phyloP scores from a whole-genome alignment of 2,113 vertebrate species.

The Oryzias melastigma region DNA sequence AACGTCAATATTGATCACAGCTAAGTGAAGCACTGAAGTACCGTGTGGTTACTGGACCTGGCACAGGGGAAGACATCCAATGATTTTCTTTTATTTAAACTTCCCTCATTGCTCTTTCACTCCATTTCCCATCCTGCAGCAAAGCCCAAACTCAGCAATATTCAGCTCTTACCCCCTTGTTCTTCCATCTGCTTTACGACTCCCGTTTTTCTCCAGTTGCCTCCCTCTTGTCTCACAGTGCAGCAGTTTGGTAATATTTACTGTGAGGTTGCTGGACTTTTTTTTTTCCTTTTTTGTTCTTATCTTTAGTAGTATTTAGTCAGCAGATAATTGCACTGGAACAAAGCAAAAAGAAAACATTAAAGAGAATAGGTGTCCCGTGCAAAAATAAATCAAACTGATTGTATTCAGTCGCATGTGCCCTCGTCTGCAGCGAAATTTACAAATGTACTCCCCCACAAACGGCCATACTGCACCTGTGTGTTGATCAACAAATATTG shows the following conservation, averaged over 20 bases:
- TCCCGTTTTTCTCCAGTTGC: slow-evolving; percentile 42
- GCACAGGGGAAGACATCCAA: slow-evolving; percentile 40
- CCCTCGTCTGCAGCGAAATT: slow-evolving; percentile 12
- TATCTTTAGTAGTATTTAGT: slow-evolving; percentile 40
- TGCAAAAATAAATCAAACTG: slow-evolving; percentile 36
- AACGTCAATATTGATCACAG: slow-evolving; percentile 72
- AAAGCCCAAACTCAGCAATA: slow-evolving; percentile 56
- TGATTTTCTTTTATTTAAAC: slow-evolving; percentile 59
- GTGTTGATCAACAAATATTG: slow-evolving; percentile 71
- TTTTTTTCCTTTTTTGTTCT: slow-evolving; percentile 24
- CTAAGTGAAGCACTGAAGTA: slow-evolving; percentile 53
- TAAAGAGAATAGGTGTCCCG: slow-evolving; percentile 39
- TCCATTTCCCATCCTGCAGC: slow-evolving; percentile 43
- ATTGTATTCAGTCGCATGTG: slow-evolving; percentile 28
- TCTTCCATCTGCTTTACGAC: slow-evolving; percentile 46
- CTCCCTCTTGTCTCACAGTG: slow-evolving; percentile 3
- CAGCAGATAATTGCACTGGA: slow-evolving; percentile 55
- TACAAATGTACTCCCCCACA: slow-evolving; percentile 30
- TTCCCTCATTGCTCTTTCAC: slow-evolving; percentile 51
- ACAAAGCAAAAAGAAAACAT: slow-evolving; percentile 31
- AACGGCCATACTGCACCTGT: slow-evolving; percentile 55
- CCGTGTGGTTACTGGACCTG: slow-evolving; percentile 57
- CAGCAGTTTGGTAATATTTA: slow-evolving; percentile 21
- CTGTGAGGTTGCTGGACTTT: slow-evolving; percentile 10
- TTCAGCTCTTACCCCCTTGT: slow-evolving; percentile 33